Conservation (phyloP, 2,113 vertebrate genomes). For the Drymodes brunneopygia region DNA sequence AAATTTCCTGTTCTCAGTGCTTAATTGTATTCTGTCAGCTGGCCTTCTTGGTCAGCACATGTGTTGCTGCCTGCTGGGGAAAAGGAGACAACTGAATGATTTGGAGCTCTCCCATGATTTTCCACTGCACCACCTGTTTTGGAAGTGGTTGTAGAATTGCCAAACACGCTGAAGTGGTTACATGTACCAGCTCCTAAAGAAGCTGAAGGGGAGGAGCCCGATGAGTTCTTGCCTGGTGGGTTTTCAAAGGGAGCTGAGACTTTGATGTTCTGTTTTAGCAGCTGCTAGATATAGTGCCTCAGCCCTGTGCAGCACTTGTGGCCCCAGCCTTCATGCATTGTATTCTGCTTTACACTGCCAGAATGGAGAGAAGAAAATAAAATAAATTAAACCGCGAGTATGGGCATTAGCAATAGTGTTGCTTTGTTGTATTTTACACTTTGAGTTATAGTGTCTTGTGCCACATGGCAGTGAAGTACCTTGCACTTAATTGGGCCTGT, state of each 20-base stretch:
- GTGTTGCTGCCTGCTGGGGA: neutral
- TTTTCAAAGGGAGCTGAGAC: slow-evolving; percentile 83
- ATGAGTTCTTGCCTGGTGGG: slow-evolving; percentile 74
- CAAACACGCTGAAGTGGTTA: slow-evolving; percentile 93
- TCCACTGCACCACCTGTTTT: slow-evolving; percentile 42
- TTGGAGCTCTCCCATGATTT: neutral
- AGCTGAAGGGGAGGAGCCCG: slow-evolving; percentile 83
- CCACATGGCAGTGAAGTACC: neutral
- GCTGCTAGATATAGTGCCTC: slow-evolving; percentile 89
- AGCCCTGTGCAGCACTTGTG: slow-evolving; percentile 69
- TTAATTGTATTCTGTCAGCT: neutral
- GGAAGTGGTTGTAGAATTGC: slow-evolving; percentile 63
- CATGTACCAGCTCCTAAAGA: slow-evolving; percentile 79
- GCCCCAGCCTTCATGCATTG: neutral
- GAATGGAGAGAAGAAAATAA: neutral
- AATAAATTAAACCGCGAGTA: neutral
- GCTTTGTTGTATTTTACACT: neutral
- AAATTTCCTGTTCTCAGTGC: neutral
- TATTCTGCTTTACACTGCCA: slow-evolving; percentile 39
- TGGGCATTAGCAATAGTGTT: neutral
- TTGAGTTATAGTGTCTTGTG: neutral
- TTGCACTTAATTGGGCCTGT: neutral
- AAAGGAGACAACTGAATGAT: neutral
- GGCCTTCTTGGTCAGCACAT: neutral
- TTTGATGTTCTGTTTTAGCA: slow-evolving; percentile 90